Evolutionary conservation across 2,797 vertebrate genomes (phyloP).

Genomic region (Denticeps clupeoides): DNA sequence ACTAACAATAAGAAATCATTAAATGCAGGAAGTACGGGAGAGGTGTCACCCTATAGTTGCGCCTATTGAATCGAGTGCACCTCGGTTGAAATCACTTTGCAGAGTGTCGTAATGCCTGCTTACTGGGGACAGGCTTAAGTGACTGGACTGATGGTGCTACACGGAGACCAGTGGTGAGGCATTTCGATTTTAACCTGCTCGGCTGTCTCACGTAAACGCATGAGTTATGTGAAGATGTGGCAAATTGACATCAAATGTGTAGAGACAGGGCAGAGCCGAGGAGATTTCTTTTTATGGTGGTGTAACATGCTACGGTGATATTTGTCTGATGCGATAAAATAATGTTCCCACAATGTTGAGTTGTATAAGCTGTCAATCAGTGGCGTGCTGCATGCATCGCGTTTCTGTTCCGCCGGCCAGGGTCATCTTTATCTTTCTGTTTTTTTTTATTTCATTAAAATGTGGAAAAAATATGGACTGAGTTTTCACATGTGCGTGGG

Average conservation of each 20-base stretch:
- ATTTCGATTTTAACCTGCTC: background rate
- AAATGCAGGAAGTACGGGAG: no score
- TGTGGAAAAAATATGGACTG: background rate
- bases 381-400: background rate
- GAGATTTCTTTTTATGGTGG: background rate
- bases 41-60: no score
- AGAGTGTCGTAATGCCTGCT: no score
- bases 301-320: background rate
- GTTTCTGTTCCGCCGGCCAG: background rate
- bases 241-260: background rate
- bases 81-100: no score
- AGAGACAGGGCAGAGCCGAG: background rate
- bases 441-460: background rate
- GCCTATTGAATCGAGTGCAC: no score
- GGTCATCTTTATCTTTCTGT: background rate
- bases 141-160: no score
- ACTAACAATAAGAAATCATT: no score
- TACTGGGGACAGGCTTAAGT: no score
- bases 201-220: background rate
- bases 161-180: no score
- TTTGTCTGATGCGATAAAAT: slow-evolving; percentile 2
- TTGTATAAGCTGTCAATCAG: slow-evolving; percentile 2
- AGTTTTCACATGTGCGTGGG: background rate
- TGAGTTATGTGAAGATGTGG: background rate
- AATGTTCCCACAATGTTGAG: background rate